These are phyloP conservation scores for Temnothorax rugatulus DNA, from an alignment of 2,888 invertebrate genomes.

Conservation along the genomic window DNA sequence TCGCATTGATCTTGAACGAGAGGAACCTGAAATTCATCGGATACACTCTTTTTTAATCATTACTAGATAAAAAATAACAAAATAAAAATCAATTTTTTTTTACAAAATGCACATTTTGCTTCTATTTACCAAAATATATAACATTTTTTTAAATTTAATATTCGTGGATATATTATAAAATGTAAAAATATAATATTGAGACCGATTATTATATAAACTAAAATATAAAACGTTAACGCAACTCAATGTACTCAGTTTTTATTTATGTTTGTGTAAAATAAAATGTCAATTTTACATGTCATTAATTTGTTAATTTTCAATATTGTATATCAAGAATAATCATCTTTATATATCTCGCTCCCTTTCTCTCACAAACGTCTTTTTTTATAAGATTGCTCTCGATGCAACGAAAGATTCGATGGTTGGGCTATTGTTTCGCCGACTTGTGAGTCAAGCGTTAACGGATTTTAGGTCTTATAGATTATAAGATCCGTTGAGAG, in stretches of 20 bases:
- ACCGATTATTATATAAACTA: not conserved
- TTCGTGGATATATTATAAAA: not conserved
- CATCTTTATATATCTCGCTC: constrained; percentile 68
- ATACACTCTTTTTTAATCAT: not conserved
- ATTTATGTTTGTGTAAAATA: not conserved
- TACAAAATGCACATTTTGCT: not conserved
- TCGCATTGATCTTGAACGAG: not conserved
- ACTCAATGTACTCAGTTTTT: not conserved
- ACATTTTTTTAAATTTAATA: not conserved
- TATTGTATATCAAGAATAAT: constrained; percentile 50
- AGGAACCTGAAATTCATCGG: not conserved
- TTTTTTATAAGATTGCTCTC: constrained; percentile 43
- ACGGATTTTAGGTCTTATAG: constrained; percentile 84
- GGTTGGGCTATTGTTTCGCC: constrained; percentile 80
- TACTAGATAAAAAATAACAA: not conserved
- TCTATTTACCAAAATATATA: not conserved
- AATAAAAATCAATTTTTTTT: not conserved
- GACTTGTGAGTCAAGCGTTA: constrained; percentile 84
- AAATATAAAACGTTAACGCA: not conserved
- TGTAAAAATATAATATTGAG: not conserved
- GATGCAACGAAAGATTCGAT: constrained; percentile 71
- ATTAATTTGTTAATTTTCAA: not conserved
- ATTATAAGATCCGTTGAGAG: constrained; percentile 81
- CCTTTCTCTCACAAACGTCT: constrained; percentile 49
- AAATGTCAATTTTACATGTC: not conserved